Evolutionary conservation across 2,888 invertebrate genomes (phyloP), one percentile per base, ranked within the genome.

Genomic region (Camptogramma bilineatum): DNA sequence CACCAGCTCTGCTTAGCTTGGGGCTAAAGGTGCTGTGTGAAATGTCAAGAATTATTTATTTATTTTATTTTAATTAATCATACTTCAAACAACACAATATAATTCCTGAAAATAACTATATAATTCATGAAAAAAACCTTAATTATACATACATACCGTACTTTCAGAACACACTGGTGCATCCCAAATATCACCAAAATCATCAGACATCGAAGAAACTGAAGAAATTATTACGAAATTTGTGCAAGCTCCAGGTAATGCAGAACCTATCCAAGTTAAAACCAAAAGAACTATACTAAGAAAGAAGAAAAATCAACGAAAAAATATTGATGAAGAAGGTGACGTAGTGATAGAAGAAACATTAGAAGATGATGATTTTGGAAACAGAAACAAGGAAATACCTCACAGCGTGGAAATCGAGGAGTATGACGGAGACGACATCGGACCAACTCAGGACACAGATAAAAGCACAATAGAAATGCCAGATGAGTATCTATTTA

Each of bases 151-250:
- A 16, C 9, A 34, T 7, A 34, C 34, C 28, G 10, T 34, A 34
- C 21, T 88, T 87, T 76, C 90, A 90, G 89, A 90, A 77, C 62
- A 78, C 58, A 64, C 75, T 60, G 72, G 76, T 28, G 62, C 68
- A 48, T 63, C 66, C 5, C 67, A 72, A 55, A 58, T 64, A 31
- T 88, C 88, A 21, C 85, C 88, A 16, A 88, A 82, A 75, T 86
- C 87, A 66, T 93, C 89, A 5, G 93, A 93, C 61, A 70, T 86
- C 46, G 92, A 94, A 85, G 94, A 94, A 90, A 90, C 91, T 48
- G 94, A 94, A 83, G 95, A 95, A 89, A 94, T 94, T 17, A 81
- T 95, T 44, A 95, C 94, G 0, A 94, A 94, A 83, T 95, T 95
- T 73, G 84, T 94, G 71, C 87, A 90, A 79, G 81, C 87, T 47